Percentiles rank a stretch among this genome's conserved stretches.
Evolutionary conservation across 2,113 vertebrate genomes (phyloP).

Genomic region (Gymnobelideus leadbeateri): DNA sequence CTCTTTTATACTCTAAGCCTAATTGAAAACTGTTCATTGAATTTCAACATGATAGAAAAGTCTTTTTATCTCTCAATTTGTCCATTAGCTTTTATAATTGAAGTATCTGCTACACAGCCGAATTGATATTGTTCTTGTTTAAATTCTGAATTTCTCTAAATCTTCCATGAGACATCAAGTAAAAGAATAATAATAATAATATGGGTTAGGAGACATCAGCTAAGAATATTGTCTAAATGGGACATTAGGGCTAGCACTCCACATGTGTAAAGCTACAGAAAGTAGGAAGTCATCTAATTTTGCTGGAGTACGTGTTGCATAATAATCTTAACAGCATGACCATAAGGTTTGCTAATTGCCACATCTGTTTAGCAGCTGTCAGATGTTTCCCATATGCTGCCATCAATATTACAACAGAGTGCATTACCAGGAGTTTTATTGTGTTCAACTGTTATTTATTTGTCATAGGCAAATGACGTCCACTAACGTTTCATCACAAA

Average conservation of each 20-base stretch:
- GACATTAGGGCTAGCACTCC: constrained; percentile 65
- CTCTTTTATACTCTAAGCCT: constrained; percentile 86
- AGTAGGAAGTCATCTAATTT: constrained; percentile 79
- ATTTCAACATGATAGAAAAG: constrained; percentile 89
- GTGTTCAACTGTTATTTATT: constrained; percentile 87
- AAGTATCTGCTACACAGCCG: constrained; percentile 87
- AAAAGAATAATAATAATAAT: constrained; percentile 29
- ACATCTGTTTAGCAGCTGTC: constrained; percentile 90
- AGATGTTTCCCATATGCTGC: constrained; percentile 88
- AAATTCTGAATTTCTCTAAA: constrained; percentile 86
- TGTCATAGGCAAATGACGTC: constrained; percentile 85
- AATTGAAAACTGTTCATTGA: constrained; percentile 92
- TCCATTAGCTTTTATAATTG: constrained; percentile 91
- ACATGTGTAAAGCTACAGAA: constrained; percentile 74
- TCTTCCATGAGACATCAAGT: constrained; percentile 82
- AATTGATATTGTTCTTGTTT: constrained; percentile 88
- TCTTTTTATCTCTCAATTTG: constrained; percentile 91
- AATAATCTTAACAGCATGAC: constrained; percentile 84
- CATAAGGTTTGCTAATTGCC: constrained; percentile 92
- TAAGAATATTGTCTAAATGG: constrained; percentile 51
- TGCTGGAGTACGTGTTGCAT: constrained; percentile 83
- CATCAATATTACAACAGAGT: constrained; percentile 86
- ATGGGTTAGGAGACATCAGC: constrained; percentile 55
- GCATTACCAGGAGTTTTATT: constrained; percentile 86
- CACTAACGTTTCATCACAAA: constrained; percentile 82